Base-by-base conservation (phyloP, 2,797 vertebrate species). In the Paratrypauchen microcephalus region DNA sequence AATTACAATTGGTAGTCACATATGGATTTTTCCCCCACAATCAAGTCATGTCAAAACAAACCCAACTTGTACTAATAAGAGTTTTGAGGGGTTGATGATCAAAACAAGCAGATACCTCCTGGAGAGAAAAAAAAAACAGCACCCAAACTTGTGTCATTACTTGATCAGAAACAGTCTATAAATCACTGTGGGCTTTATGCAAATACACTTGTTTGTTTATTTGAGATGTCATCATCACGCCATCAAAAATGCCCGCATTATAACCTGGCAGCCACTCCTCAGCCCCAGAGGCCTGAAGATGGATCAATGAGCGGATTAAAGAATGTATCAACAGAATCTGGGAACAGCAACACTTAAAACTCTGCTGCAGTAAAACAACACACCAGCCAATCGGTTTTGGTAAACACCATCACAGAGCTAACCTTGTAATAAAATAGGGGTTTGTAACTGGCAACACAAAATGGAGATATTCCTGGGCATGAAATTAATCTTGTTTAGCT, bases 301-400 rank as follows among this genome's bases (percentile, higher is more conserved):
- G 68, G 73, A 81, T 83, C 69, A 72, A 2, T 65, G 67, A 70
- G 58, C 70, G n/a, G 50, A 23, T 66, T 15, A 64, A 74, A 66
- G 79, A 78, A 80, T 65, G 55, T 54, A 16, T 70, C 2, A 0
- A 61, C 68, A 59, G 66, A 23, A 64, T 76, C 61, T 60, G 36
- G 45, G 32, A 16, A 2, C 1, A 32, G 60, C 60, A 67, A 68
- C 21, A 45, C 21, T 19, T 24, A 70, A 36, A 68, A 48, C 36
- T 39, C 61, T 57, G 61, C 55, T 68, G 66, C 69, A 56, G 15
- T 32, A 30, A 47, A 23, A 28, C 16, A 65, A 69, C 1, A 32
- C 66, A 9, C 60, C 68, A 32, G 11, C 52, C 55, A 36, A 66
- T 50, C 30, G 19, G 30, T 66, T 66, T 66, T 15, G 12, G 19